A percentile compares a stretch with the other conserved stretches of the same genome.
These are phyloP conservation scores for Apolygus lucorum DNA, from an alignment of 1,140 invertebrate genomes.

Conservation along the genomic window DNA sequence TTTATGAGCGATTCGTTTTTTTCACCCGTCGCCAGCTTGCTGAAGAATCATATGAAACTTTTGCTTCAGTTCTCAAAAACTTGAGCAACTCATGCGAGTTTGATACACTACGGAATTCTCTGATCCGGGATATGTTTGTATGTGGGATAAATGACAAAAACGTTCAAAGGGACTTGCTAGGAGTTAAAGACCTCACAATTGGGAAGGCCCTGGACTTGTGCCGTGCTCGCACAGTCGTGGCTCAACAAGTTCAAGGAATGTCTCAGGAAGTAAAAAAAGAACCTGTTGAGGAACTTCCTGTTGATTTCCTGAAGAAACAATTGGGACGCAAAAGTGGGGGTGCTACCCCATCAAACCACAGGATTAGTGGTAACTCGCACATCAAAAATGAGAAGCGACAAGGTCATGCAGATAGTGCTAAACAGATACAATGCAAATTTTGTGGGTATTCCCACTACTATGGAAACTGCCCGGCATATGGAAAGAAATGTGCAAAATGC, in stretches of 20 bases:
- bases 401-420: constrained; percentile 1
- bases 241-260: constrained; percentile 8
- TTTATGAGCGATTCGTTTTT: constrained; percentile 12
- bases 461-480: constrained; percentile 11
- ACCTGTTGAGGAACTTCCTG: constrained; percentile 9
- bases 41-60: constrained; percentile 18
- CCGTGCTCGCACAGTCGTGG: neutral
- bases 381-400: neutral
- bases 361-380: neutral
- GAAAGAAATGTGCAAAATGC: constrained; percentile 14
- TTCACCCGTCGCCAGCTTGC: constrained; percentile 9
- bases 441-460: constrained; percentile 18
- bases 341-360: constrained; percentile 6
- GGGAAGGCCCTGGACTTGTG: constrained; percentile 12
- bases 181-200: constrained; percentile 5
- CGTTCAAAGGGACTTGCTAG: constrained; percentile 1
- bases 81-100: constrained; percentile 15
- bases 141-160: constrained; percentile 7
- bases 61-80: constrained; percentile 20
- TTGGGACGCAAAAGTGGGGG: neutral
- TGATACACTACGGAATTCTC: constrained; percentile 1
- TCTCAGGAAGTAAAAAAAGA: constrained; percentile 5
- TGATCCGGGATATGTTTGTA: constrained; percentile 18
- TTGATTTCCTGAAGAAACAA: constrained; percentile 10
- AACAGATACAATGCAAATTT: constrained; percentile 17